Percentiles rank a stretch among this genome's conserved stretches.
These are phyloP conservation scores for Muscicapa striata DNA, from an alignment of 2,797 vertebrate species.

Conservation along the genomic window DNA sequence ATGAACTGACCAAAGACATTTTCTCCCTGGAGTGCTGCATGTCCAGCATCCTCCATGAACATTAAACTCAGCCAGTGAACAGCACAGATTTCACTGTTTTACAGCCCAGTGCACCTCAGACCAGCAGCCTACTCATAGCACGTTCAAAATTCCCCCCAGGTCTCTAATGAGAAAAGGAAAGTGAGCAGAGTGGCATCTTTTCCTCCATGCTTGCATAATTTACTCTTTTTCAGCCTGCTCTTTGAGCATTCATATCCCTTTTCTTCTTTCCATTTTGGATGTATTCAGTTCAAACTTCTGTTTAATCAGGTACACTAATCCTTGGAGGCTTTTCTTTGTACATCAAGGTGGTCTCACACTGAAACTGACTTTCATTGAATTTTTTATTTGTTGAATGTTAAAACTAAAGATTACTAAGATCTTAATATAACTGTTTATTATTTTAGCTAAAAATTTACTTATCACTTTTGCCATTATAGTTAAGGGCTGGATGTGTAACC, in stretches of 20 bases:
- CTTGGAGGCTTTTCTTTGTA: neutral
- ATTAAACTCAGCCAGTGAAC: neutral
- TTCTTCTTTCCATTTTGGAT: neutral
- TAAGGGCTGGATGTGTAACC: neutral
- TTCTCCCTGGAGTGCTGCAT: neutral
- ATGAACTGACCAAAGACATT: neutral
- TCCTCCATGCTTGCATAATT: neutral
- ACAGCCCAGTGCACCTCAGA: neutral
- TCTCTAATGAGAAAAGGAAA: neutral
- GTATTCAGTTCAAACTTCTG: conserved; percentile 1
- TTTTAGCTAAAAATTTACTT: neutral
- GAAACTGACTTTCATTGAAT: neutral
- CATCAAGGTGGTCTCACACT: neutral
- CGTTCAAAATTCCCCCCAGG: neutral
- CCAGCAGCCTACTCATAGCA: neutral
- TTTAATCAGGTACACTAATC: neutral
- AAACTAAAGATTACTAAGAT: neutral
- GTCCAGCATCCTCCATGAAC: neutral
- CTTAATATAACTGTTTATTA: neutral
- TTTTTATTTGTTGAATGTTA: neutral
- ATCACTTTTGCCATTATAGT: neutral
- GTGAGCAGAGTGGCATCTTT: neutral
- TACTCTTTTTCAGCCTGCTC: neutral
- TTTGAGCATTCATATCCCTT: neutral
- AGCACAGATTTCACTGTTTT: rapidly evolving